These are phyloP conservation scores for Melolontha melolontha DNA, from an alignment of 2,888 invertebrate genomes.

Conservation along the genomic window DNA sequence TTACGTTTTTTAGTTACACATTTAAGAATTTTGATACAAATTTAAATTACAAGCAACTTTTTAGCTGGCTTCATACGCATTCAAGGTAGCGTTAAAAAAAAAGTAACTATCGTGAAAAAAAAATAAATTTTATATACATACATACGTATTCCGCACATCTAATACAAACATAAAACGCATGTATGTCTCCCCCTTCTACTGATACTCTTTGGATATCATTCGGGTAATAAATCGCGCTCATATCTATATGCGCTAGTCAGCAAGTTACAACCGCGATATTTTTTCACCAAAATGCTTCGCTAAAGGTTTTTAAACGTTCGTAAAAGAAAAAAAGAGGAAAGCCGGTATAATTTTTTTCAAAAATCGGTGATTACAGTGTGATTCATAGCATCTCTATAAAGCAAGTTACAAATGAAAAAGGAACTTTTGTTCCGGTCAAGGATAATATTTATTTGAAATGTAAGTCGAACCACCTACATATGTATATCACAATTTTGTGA, in stretches of 20 bases:
- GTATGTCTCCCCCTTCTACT: slow-evolving; percentile 13
- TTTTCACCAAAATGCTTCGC: slow-evolving; percentile 17
- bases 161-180: background rate
- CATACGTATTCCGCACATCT: too few relatives aligned
- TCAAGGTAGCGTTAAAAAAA: too few relatives aligned
- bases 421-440: slow-evolving; percentile 30
- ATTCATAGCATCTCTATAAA: too few relatives aligned
- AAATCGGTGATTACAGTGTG: slow-evolving; percentile 3
- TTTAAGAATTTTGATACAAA: too few relatives aligned
- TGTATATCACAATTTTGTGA: too few relatives aligned
- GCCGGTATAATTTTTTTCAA: background rate
- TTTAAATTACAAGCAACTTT: too few relatives aligned
- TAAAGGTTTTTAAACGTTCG: background rate
- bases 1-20: too few relatives aligned
- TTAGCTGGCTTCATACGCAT: too few relatives aligned
- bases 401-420: slow-evolving; percentile 26
- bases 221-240: slow-evolving; percentile 3
- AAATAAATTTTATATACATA: too few relatives aligned
- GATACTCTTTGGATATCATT: slow-evolving; percentile 5
- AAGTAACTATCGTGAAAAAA: too few relatives aligned
- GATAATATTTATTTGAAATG: slow-evolving; percentile 35
- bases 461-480: slow-evolving; percentile 14
- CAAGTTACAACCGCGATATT: slow-evolving; percentile 10
- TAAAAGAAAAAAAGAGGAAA: background rate
- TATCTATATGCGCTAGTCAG: slow-evolving; percentile 21